Percentiles rank a stretch among this genome's conserved stretches.
phyloP scores from a whole-genome alignment of 2,797 vertebrate genomes.

The Uromys caudimaculatus region DNA sequence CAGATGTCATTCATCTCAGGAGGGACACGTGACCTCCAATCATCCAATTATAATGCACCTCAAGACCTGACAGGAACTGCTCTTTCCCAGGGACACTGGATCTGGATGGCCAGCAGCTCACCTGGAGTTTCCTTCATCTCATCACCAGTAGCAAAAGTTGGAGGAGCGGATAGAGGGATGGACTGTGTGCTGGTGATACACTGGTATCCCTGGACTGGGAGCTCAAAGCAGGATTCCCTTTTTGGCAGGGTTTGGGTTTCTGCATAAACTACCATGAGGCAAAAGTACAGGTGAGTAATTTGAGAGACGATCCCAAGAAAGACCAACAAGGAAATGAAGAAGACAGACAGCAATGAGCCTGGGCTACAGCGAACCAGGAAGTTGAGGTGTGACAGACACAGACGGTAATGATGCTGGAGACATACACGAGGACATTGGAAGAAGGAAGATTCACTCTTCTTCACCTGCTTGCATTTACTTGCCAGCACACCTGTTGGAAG shows the following conservation, averaged over 20 bases:
- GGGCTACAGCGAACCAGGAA: background rate
- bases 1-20: background rate
- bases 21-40: background rate
- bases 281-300: background rate
- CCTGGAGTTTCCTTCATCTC: background rate
- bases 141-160: background rate
- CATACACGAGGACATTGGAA: too few relatives aligned
- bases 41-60: background rate
- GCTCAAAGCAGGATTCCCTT: background rate
- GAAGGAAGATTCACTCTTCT: too few relatives aligned
- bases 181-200: background rate
- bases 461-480: too few relatives aligned
- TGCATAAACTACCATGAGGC: background rate
- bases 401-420: too few relatives aligned
- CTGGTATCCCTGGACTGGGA: too few relatives aligned
- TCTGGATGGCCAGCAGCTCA: background rate
- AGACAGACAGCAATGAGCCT: background rate
- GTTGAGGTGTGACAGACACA: background rate
- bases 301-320: background rate
- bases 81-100: background rate
- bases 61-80: background rate
- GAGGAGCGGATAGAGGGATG: background rate
- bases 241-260: background rate
- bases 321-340: background rate
- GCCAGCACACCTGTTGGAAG: too few relatives aligned